Evolutionary conservation across 1,140 invertebrate genomes (phyloP).

Genomic region (Cecropterus lyciades): DNA sequence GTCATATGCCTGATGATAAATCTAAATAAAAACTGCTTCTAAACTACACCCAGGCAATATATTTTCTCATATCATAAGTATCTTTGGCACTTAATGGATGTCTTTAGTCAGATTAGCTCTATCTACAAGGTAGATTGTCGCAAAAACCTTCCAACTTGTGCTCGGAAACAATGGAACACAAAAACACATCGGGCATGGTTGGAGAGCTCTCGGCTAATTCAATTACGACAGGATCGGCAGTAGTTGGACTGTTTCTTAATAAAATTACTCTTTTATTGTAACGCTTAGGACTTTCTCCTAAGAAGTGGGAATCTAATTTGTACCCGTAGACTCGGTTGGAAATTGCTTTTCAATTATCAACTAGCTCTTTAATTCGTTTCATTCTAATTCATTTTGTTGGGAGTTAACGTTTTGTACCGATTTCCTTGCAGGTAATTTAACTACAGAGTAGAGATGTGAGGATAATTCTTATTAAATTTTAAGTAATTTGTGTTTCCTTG

Average conservation of each 20-base stretch:
- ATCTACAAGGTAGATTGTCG: neutral
- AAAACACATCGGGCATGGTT: conserved; percentile 22
- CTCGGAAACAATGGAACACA: conserved; percentile 16
- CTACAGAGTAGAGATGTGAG: neutral
- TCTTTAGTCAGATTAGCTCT: neutral
- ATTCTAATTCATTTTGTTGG: conserved; percentile 13
- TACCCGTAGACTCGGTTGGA: conserved; percentile 9
- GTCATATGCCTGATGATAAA: too few relatives aligned
- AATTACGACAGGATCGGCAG: conserved; percentile 30
- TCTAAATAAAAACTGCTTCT: too few relatives aligned
- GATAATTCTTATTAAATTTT: too few relatives aligned
- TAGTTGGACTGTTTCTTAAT: conserved; percentile 34
- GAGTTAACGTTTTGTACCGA: neutral
- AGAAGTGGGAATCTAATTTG: conserved; percentile 34
- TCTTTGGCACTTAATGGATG: neutral
- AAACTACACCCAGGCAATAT: too few relatives aligned
- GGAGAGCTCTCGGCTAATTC: conserved; percentile 36
- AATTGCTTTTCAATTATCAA: conserved; percentile 28
- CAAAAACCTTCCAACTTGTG: neutral
- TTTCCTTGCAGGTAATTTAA: neutral
- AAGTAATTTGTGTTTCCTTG: too few relatives aligned
- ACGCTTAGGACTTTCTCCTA: conserved; percentile 30
- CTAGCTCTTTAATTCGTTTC: conserved; percentile 13
- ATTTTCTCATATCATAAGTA: too few relatives aligned
- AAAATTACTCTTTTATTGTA: conserved; percentile 37